Evolutionary conservation across 2,113 vertebrate genomes (phyloP), one percentile per base, ranked within the genome.

Genomic region (Thunnus maccoyii): DNA sequence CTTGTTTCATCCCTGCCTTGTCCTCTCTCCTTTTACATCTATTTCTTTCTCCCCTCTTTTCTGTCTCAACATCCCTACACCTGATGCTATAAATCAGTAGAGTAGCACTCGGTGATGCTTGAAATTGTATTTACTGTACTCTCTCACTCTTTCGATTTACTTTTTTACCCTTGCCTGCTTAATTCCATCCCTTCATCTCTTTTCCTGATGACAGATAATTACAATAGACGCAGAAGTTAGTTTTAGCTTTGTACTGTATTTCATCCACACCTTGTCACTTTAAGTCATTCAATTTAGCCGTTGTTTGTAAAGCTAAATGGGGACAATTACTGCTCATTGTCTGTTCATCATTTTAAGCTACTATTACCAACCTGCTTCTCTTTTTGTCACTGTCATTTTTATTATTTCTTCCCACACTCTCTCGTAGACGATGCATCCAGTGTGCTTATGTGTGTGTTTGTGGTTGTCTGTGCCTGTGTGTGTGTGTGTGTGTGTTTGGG

Each of bases 191-290:
- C 57, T 78, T 20, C 56, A 55, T 73, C 27, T 72, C 52, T 78
- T 22, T 41, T 82, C 41, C 46, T 20, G 44, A 60, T 86, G 86
- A 91, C 77, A 70, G 72, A 85, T 88, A 82, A 89, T 89, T 90
- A 84, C 79, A 88, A 88, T 14, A 69, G 75, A 78, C 68, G 68
- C 25, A 73, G 60, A 76, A 62, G 51, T 80, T 78, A 62, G 51
- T 80, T 78, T 76, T 68, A 72, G 83, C 78, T 66, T 69, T 60
- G 4, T 69, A 80, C 65, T 61, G 60, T 71, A 44, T 76, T 74
- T 82, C 80, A 78, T 88, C 62, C 51, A 22, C 72, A 74, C 64
- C 56, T 72, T 75, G 72, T 86, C 76, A 63, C 46, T 75, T 80
- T 78, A 68, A 82, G 58, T 66, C 32, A 62, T 67, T 85, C 65